Evolutionary conservation across 1,140 invertebrate species (phyloP).

Genomic region (Drosophila punjabiensis): DNA sequence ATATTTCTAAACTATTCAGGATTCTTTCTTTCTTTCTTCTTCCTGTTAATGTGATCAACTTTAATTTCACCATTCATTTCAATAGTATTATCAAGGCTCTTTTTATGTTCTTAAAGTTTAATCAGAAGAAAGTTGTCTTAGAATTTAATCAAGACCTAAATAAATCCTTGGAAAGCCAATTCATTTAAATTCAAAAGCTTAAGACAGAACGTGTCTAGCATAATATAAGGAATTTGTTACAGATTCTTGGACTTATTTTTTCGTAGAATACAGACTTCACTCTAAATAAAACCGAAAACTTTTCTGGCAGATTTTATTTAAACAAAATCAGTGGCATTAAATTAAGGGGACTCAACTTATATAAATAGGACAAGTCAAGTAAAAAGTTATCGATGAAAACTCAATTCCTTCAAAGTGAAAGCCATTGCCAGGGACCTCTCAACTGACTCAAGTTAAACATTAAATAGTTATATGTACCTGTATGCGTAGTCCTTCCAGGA

Average conservation of each 20-base stretch:
- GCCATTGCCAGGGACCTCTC: constrained; percentile 12
- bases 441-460: constrained; percentile 2
- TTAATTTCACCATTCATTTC: background rate
- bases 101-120: background rate
- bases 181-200: constrained; percentile 3
- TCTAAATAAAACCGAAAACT: background rate
- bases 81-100: too few species aligned
- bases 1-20: too few species aligned
- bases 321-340: background rate
- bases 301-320: background rate
- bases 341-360: background rate
- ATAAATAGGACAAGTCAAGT: background rate
- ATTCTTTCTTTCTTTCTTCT: too few species aligned
- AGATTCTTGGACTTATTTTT: background rate
- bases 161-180: background rate
- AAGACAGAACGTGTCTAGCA: background rate
- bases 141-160: background rate
- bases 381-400: background rate
- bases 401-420: constrained; percentile 9
- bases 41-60: background rate
- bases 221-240: background rate
- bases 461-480: background rate
- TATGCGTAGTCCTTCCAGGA: constrained; percentile 4
- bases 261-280: background rate
- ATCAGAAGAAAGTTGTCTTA: background rate